Evolutionary conservation across 2,113 vertebrate species (phyloP).

Genomic region (Odocoileus virginianus): DNA sequence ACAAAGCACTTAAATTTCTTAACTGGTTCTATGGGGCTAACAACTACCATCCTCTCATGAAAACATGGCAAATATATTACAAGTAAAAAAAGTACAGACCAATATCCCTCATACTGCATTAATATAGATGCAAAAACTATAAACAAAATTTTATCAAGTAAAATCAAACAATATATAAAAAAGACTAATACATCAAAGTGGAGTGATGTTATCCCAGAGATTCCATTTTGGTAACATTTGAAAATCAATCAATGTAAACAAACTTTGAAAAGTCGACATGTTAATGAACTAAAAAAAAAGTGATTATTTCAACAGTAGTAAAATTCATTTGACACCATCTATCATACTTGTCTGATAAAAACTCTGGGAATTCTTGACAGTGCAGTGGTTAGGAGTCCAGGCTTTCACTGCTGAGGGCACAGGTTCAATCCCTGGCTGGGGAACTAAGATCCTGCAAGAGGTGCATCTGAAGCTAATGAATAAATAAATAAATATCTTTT

Average conservation of each 20-base stretch:
- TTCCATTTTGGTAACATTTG: not conserved
- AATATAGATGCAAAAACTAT: not conserved
- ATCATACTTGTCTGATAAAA: not conserved
- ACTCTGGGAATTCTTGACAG: not conserved
- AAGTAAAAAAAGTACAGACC: not conserved
- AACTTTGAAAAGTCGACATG: not conserved
- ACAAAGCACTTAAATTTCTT: not conserved
- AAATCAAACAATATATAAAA: not conserved
- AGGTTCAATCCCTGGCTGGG: not conserved
- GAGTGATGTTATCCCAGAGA: not conserved
- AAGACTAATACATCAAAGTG: not conserved
- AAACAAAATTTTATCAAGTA: not conserved
- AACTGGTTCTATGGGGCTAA: not conserved
- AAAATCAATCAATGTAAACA: not conserved
- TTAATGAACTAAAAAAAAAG: not conserved
- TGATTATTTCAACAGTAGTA: not conserved
- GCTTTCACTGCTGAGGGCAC: not conserved
- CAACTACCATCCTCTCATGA: not conserved
- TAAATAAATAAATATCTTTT: not conserved
- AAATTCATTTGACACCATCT: not conserved
- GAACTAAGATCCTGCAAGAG: not conserved
- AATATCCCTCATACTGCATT: not conserved
- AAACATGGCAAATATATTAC: not conserved
- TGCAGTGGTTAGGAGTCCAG: not conserved
- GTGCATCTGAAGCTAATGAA: not conserved